These are phyloP conservation scores for Eulemur rubriventer DNA, from an alignment of 2,797 vertebrate genomes.

Conservation along the genomic window DNA sequence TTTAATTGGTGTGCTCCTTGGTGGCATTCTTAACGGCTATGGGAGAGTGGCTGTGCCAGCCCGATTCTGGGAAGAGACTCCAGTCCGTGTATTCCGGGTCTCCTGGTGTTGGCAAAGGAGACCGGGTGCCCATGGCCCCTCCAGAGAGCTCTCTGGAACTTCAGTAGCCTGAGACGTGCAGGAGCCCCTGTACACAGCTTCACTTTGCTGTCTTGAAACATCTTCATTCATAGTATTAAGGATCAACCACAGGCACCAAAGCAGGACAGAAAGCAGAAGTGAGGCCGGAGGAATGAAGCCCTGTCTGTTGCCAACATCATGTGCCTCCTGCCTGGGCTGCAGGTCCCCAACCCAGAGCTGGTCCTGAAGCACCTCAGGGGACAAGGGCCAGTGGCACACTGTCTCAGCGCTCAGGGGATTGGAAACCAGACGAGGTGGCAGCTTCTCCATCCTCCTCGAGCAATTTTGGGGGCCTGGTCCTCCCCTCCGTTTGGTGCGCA, in stretches of 20 bases:
- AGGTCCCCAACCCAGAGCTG: accelerated
- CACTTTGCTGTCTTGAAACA: not conserved
- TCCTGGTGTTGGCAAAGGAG: not conserved
- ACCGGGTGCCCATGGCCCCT: not conserved
- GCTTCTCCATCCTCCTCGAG: slow-evolving; percentile 35
- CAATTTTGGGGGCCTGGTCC: not conserved
- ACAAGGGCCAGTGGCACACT: not conserved
- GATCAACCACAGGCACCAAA: not conserved
- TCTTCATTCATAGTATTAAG: not conserved
- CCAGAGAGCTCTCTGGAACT: not conserved
- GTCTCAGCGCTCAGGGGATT: not conserved
- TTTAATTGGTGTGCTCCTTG: not conserved
- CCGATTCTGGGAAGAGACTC: not conserved
- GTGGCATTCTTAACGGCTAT: not conserved
- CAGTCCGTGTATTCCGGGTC: not conserved
- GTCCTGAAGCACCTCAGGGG: not conserved
- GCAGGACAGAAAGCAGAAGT: not conserved
- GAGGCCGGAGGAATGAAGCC: not conserved
- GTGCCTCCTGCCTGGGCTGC: not conserved
- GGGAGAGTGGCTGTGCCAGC: not conserved
- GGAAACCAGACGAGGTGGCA: not conserved
- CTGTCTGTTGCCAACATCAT: not conserved
- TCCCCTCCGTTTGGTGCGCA: accelerated
- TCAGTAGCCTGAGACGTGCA: not conserved
- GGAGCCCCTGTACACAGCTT: not conserved